Evolutionary conservation across 2,888 invertebrate genomes (phyloP).

Genomic region (Eilema griseolum): DNA sequence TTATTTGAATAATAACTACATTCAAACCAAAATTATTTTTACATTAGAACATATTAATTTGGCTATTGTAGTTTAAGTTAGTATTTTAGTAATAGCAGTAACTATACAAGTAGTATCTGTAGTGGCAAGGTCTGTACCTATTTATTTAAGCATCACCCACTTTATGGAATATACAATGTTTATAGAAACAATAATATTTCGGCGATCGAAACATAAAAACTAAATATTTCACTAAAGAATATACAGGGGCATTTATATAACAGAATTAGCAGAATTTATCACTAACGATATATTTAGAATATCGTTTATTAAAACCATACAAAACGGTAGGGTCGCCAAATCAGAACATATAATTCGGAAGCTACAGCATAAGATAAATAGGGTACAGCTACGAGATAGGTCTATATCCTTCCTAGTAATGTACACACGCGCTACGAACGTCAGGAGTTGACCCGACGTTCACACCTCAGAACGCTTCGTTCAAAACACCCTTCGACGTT

Average conservation of each 20-base stretch:
- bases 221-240: background rate
- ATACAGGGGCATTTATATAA: background rate
- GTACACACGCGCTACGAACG: background rate
- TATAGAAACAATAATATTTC: background rate
- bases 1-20: constrained; percentile 5
- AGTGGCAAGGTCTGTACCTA: background rate
- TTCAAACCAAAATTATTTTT: background rate
- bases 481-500: background rate
- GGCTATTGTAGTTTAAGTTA: constrained; percentile 13
- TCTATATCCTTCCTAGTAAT: background rate
- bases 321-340: background rate
- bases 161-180: background rate
- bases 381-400: background rate
- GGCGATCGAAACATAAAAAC: background rate
- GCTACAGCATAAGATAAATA: background rate
- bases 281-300: background rate
- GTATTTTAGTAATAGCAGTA: constrained; percentile 3
- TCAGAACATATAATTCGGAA: background rate
- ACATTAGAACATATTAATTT: constrained; percentile 6
- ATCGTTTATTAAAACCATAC: background rate
- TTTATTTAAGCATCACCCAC: background rate
- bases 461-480: background rate
- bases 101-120: constrained; percentile 13
- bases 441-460: background rate
- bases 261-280: background rate